Evolutionary conservation across 2,797 vertebrate genomes (phyloP).

Genomic region (Meda fulgida): DNA sequence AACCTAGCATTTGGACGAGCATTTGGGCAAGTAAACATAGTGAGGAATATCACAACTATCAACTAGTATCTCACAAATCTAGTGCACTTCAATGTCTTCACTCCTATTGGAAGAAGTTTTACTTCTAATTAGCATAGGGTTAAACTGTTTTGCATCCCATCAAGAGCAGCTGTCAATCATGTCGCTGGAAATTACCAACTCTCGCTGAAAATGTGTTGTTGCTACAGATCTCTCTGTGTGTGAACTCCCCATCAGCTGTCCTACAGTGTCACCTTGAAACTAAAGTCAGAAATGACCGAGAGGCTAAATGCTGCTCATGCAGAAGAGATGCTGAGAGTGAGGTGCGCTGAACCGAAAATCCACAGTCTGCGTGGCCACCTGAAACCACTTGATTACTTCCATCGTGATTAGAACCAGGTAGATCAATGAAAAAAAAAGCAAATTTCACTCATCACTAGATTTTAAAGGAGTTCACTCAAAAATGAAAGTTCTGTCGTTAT

Average conservation of each 20-base stretch:
- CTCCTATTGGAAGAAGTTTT: background rate
- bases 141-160: background rate
- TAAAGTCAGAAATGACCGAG: background rate
- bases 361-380: constrained; percentile 11
- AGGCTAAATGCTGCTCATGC: constrained; percentile 25
- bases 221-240: background rate
- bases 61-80: background rate
- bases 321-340: constrained; percentile 23
- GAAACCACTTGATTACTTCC: background rate
- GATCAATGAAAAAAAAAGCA: background rate
- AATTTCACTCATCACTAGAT: background rate
- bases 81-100: background rate
- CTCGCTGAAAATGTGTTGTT: background rate
- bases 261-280: constrained; percentile 32
- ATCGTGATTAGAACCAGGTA: background rate
- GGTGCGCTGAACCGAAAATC: constrained; percentile 35
- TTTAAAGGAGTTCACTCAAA: background rate
- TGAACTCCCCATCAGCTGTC: constrained; percentile 4
- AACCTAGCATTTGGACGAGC: background rate
- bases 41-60: background rate
- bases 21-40: background rate
- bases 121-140: background rate
- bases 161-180: background rate
- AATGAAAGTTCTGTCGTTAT: background rate
- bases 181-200: background rate